Evolutionary conservation across 2,113 vertebrate species (phyloP), one percentile per base, ranked within the genome.

Genomic region (rat (Rattus norvegicus)): DNA sequence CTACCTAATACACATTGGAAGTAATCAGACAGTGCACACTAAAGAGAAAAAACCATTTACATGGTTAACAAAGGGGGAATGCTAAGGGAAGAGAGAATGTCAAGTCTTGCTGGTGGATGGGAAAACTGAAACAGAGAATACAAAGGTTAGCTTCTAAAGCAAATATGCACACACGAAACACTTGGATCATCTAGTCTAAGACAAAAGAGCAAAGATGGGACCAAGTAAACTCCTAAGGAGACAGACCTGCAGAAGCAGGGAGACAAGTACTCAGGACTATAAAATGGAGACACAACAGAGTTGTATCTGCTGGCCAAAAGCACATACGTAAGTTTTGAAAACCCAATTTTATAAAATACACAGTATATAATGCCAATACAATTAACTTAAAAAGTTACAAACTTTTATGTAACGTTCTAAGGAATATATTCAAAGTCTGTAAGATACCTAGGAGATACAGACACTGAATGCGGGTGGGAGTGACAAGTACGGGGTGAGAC

Each of bases 281-380:
- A 56, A 65, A 94, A n/a, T 26, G 7, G 63, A n/a, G 86, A 84
- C 33, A 56, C 26, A 43, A 39, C 3, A 12, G 7, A 92, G 83
- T 56, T 72, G 20, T 20, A 56, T 67, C 54, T 6, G 76, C 47
- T 17, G 75, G 30, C 75, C 30, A 67, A 30, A 93, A 90, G 54
- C 54, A 87, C 19, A 10, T 43, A 72, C 77, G 28, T 11, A 94
- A 79, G 17, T 92, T 92, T 76, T 70, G 19, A 90, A 83, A 90
- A 77, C n/a, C 20, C 39, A 89, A 86, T 76, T 94, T 94, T 84
- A 61, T 83, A 59, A n/a, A 81, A 72, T 36, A 77, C 77, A 49
- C 49, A 94, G 94, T 96, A 84, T 95, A 17, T 90, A 43, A 94
- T 16, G 10, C 47, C 9, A 80, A 13, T 83, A 63, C 73, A 79